These are phyloP conservation scores for Antigone vipio DNA, from an alignment of 2,113 vertebrate genomes.

Conservation along the genomic window DNA sequence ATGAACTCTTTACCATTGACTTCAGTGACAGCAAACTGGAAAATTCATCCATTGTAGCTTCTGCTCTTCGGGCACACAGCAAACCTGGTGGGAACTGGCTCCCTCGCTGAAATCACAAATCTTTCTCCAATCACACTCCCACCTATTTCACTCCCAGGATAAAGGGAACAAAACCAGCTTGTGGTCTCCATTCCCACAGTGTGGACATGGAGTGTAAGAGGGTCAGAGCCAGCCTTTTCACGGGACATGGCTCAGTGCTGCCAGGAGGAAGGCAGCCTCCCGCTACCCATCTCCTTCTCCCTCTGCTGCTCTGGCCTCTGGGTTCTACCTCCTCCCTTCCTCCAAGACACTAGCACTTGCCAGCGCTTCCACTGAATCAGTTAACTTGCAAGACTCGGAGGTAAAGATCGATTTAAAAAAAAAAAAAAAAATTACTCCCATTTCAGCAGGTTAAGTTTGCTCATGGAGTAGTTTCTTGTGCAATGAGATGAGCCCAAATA, in stretches of 20 bases:
- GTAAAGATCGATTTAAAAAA: not conserved
- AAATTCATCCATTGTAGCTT: not conserved
- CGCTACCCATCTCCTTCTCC: not conserved
- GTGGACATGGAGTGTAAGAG: not conserved
- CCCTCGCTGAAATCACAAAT: not conserved
- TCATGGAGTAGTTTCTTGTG: not conserved
- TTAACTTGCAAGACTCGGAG: not conserved
- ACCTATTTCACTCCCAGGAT: not conserved
- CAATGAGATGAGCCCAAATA: not conserved
- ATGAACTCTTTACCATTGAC: not conserved
- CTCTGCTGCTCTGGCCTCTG: not conserved
- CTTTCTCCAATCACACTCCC: not conserved
- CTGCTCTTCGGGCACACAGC: not conserved
- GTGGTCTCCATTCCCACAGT: not conserved
- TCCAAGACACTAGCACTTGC: not conserved
- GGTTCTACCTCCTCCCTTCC: too few species aligned
- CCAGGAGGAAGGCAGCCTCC: not conserved
- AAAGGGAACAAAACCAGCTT: not conserved
- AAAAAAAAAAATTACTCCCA: not conserved
- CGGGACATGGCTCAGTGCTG: rapidly evolving
- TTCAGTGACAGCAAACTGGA: not conserved
- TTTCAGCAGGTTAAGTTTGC: not conserved
- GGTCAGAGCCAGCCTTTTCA: not conserved
- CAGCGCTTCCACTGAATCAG: not conserved
- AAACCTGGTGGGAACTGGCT: not conserved